Conservation (phyloP, 2,113 vertebrate species). For the Austrofundulus limnaeus region DNA sequence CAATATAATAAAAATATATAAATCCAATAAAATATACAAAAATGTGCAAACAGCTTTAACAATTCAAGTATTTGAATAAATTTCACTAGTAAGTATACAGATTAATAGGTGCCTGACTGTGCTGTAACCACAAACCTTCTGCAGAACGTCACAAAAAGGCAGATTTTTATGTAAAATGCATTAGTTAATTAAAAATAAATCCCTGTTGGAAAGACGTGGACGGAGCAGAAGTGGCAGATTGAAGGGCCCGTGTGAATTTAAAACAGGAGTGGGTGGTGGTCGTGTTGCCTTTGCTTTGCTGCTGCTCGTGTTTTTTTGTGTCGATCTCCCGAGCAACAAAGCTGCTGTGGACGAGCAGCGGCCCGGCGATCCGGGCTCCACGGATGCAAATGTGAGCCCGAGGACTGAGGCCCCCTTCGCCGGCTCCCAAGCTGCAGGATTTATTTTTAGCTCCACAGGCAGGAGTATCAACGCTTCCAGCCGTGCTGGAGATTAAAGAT, state of each 20-base stretch:
- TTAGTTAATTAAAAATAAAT: not conserved
- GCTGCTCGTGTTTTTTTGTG: conserved; percentile 22
- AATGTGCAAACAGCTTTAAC: too few relatives aligned
- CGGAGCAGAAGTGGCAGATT: conserved; percentile 15
- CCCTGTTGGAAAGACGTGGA: not conserved
- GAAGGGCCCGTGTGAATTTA: conserved; percentile 27
- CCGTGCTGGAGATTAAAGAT: conserved; percentile 32
- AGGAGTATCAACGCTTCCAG: conserved; percentile 19
- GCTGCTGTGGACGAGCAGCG: conserved; percentile 43
- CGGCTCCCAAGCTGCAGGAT: conserved; percentile 24
- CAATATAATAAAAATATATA: too few relatives aligned
- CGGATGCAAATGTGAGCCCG: conserved; percentile 50
- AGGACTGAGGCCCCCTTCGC: conserved; percentile 20
- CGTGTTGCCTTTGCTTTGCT: too few relatives aligned
- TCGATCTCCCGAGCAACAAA: conserved; percentile 63
- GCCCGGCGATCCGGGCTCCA: conserved; percentile 20
- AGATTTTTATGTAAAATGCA: not conserved
- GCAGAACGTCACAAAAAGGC: not conserved
- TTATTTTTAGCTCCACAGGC: conserved; percentile 36
- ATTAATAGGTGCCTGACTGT: too few relatives aligned
- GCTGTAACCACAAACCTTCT: not conserved
- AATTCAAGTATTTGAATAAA: too few relatives aligned
- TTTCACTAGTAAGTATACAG: too few relatives aligned
- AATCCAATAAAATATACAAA: too few relatives aligned
- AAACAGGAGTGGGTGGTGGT: conserved; percentile 3